Evolutionary conservation across 2,797 vertebrate genomes (phyloP), one percentile per base, ranked within the genome.

Genomic region (Pangasius larnaudii): DNA sequence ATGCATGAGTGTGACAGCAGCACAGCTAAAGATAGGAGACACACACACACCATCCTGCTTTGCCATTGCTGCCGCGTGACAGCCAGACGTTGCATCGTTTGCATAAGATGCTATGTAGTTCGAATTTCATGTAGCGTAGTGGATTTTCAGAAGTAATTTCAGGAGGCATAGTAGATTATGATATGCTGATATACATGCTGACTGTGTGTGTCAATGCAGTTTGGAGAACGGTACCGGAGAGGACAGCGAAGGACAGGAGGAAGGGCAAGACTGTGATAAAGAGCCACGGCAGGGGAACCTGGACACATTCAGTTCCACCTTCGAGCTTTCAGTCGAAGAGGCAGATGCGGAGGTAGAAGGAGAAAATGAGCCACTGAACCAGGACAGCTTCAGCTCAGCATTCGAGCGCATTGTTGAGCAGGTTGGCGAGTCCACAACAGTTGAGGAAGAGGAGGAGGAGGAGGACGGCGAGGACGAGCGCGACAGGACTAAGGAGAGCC

Each of bases 351-450:
- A 96, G 85, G 95, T 95, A 87, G 95, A 95, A 89, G 91, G 90
- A 65, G 95, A 96, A 46, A 94, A 95, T 46, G 88, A 87, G 27
- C 91, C 71, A 77, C 91, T 87, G 80, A 97, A 97, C 91, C 97
- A 96, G 90, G 98, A 99, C 90, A 98, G 96, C 85, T 98, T 99
- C 95, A 99, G 98, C 88, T 97, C 98, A 0, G 96, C 94, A 0
- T 99, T 99, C 33, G 98, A 99, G 94, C 97, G 97, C 94, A 98
- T 99, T 0, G 96, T 99, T 78, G 98, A 99, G 94, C 97, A 97
- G 75, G 97, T 93, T 16, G 91, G 92, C 10, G 91, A 93, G 6
- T 93, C 95, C 6, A 92, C 93, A 1, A 93, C 72, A 2, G 30
- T 95, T 0, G 96, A 97, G 93, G 95, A 95, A 22, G 90, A 94